phyloP scores from a whole-genome alignment of 2,888 invertebrate species.

The Ophioninae sp. region DNA sequence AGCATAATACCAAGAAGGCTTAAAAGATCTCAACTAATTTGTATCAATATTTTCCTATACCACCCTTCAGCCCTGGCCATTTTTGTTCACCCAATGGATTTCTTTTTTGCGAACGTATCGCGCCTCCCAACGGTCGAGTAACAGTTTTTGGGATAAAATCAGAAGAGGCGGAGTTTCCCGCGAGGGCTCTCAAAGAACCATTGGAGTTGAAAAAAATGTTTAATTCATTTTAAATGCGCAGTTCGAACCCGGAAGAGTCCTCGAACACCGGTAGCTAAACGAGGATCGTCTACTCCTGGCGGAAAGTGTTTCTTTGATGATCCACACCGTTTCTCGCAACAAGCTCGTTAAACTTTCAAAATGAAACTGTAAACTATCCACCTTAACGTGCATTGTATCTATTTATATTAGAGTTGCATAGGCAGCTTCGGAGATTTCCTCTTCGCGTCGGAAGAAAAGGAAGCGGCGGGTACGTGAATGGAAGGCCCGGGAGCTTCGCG shows the following conservation, averaged over 20 bases:
- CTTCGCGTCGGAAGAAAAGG: conserved; percentile 74
- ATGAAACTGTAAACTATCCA: neutral
- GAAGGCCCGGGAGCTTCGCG: conserved; percentile 18
- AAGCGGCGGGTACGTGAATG: conserved; percentile 67
- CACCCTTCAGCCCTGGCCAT: too few species aligned
- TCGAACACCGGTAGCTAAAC: neutral
- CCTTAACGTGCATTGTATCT: neutral
- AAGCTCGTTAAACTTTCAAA: conserved; percentile 5
- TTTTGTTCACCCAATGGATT: too few species aligned
- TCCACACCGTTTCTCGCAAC: neutral
- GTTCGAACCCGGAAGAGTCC: neutral
- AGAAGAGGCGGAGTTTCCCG: neutral
- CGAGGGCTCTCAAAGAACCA: neutral
- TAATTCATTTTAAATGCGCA: neutral
- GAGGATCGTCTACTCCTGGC: neutral
- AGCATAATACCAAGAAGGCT: too few species aligned
- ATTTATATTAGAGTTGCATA: conserved; percentile 54
- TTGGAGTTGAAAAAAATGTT: neutral
- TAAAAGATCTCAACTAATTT: too few species aligned
- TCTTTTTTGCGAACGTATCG: too few species aligned
- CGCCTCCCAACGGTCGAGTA: neutral
- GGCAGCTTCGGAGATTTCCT: conserved; percentile 66
- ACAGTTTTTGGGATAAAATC: neutral
- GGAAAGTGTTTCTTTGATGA: neutral
- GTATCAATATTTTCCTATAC: too few species aligned